phyloP scores from a whole-genome alignment of 2,888 invertebrate genomes.

The Drosophila paranaensis region DNA sequence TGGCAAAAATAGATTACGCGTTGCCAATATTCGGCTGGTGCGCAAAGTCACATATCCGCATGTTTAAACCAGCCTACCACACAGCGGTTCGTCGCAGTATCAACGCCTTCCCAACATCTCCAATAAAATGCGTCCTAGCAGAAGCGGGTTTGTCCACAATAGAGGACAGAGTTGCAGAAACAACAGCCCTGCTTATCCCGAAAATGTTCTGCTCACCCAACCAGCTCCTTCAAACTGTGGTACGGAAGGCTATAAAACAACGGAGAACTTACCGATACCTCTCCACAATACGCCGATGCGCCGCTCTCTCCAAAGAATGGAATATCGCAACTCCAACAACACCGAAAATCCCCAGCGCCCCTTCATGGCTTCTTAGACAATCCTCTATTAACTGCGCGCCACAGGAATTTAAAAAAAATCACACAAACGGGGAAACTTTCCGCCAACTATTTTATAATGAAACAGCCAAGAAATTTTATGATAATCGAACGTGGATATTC shows the following conservation, averaged over 20 bases:
- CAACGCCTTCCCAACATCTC: conserved; percentile 4
- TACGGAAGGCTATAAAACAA: neutral
- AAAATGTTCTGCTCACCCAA: conserved; percentile 12
- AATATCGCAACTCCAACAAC: conserved; percentile 8
- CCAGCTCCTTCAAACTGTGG: neutral
- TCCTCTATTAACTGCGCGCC: no score
- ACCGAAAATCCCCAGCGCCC: neutral
- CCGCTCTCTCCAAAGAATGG: conserved; percentile 1
- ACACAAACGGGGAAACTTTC: no score
- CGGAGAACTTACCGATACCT: neutral
- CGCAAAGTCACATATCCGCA: neutral
- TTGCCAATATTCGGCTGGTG: neutral
- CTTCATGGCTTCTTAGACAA: no score
- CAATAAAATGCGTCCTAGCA: conserved; percentile 3
- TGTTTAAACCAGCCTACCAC: neutral
- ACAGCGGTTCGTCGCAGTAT: no score
- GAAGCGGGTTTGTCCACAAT: neutral
- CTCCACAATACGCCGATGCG: neutral
- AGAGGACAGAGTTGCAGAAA: conserved; percentile 1
- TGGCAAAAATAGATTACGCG: conserved; percentile 5
- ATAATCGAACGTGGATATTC: no score
- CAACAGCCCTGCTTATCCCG: conserved; percentile 4
- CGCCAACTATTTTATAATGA: no score
- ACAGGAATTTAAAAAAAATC: no score
- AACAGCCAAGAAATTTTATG: no score